Evolutionary conservation across 37 sponge, comb jelly and placozoan species (phyloP).

Genomic region (Hormiphora californensis): DNA sequence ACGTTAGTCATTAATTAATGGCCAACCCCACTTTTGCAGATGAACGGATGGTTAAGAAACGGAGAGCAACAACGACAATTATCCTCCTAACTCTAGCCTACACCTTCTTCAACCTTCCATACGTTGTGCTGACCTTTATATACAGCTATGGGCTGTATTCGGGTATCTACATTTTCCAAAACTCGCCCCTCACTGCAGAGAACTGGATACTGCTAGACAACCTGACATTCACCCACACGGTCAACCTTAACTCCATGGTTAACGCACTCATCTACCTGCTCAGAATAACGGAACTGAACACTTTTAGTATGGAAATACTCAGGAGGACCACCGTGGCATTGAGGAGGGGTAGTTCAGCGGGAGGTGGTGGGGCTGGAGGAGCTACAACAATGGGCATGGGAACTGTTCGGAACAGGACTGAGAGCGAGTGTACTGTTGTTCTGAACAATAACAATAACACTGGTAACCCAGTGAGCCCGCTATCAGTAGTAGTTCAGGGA

Average conservation of each 20-base stretch:
- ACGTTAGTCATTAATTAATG: no score
- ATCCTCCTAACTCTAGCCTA: not conserved
- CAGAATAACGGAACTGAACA: not conserved
- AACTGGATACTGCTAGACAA: not conserved
- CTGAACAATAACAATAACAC: no score
- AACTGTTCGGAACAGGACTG: not conserved
- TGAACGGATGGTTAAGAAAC: no score
- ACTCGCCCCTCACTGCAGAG: not conserved
- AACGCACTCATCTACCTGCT: constrained; percentile 30
- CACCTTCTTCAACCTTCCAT: not conserved
- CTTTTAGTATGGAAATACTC: not conserved
- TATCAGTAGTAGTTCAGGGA: no score
- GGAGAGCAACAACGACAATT: not conserved
- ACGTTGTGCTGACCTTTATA: not conserved
- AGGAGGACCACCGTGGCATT: not conserved
- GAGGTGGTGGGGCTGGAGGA: not conserved
- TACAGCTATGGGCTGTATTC: not conserved
- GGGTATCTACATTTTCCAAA: not conserved
- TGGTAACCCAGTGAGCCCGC: no score
- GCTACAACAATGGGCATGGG: not conserved
- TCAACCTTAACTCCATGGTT: constrained; percentile 17
- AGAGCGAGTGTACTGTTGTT: no score
- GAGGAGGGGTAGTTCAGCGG: not conserved
- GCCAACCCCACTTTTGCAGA: no score
- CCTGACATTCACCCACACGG: constrained; percentile 21